Conservation (phyloP, 2,888 invertebrate genomes). For the Nomada flava region DNA sequence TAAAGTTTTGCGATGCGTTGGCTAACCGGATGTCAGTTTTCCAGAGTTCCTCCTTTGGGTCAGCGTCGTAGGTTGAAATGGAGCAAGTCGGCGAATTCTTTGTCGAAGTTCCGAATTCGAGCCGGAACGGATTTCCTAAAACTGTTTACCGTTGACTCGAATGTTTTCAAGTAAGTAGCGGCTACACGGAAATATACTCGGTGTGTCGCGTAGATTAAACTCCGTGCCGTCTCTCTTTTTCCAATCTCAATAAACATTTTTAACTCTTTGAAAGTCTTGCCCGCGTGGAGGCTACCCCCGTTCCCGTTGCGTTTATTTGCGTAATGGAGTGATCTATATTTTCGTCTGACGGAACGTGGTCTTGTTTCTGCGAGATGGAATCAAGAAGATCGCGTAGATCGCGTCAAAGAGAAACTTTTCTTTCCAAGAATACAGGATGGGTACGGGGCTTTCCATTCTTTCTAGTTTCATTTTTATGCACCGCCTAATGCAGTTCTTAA, state of each 20-base stretch:
- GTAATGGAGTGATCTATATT: slow-evolving; percentile 28
- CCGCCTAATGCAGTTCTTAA: slow-evolving; percentile 9
- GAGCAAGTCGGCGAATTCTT: slow-evolving; percentile 28
- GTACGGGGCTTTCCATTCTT: slow-evolving; percentile 17
- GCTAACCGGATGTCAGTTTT: slow-evolving; percentile 9
- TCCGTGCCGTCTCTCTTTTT: slow-evolving; percentile 3
- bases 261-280: slow-evolving; percentile 37
- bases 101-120: slow-evolving; percentile 41
- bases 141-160: slow-evolving; percentile 48
- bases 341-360: slow-evolving; percentile 11
- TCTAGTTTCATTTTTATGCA: slow-evolving; percentile 8
- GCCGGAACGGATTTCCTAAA: slow-evolving; percentile 44
- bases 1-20: slow-evolving; percentile 9
- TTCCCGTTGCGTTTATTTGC: slow-evolving; percentile 26
- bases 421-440: slow-evolving; percentile 19
- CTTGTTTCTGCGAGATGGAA: slow-evolving; percentile 10
- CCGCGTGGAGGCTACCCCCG: background rate
- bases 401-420: slow-evolving; percentile 32
- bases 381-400: slow-evolving; percentile 12
- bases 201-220: slow-evolving; percentile 49
- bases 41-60: background rate
- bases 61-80: background rate
- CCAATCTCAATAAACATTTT: slow-evolving; percentile 51
- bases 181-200: slow-evolving; percentile 50
- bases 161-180: slow-evolving; percentile 46